Conservation (phyloP, 2,113 vertebrate species). For the Cheilinus undulatus region DNA sequence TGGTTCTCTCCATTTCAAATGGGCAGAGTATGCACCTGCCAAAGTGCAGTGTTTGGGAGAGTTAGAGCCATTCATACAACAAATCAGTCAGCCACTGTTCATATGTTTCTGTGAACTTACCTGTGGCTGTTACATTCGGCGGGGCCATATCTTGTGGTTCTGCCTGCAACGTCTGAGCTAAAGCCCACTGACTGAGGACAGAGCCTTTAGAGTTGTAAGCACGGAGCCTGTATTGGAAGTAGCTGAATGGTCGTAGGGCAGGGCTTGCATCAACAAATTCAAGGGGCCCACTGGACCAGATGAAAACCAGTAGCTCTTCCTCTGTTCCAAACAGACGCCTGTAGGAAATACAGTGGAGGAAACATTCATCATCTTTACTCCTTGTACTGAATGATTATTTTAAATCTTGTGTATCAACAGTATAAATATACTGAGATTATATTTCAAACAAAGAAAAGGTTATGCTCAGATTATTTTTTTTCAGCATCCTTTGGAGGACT, state of each 20-base stretch:
- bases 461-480: background rate
- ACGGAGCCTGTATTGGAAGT: constrained; percentile 87
- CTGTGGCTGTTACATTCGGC: constrained; percentile 80
- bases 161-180: constrained; percentile 84
- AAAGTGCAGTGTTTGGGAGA: constrained; percentile 1
- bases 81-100: background rate
- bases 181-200: constrained; percentile 86
- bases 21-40: constrained; percentile 85
- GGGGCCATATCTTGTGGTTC: constrained; percentile 83
- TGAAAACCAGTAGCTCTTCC: constrained; percentile 87
- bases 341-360: constrained; percentile 9
- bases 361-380: background rate
- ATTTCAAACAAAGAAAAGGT: background rate
- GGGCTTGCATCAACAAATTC: constrained; percentile 87
- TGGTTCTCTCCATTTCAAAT: constrained; percentile 88
- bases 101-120: constrained; percentile 63
- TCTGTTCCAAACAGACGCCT: constrained; percentile 84
- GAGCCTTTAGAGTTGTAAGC: constrained; percentile 88
- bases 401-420: background rate
- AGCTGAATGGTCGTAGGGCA: constrained; percentile 85
- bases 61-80: background rate
- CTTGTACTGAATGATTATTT: too few relatives aligned
- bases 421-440: background rate
- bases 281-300: constrained; percentile 87
- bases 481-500: background rate